Base-by-base conservation (phyloP, 1,140 invertebrate genomes). In the Magallana ariakensis region DNA sequence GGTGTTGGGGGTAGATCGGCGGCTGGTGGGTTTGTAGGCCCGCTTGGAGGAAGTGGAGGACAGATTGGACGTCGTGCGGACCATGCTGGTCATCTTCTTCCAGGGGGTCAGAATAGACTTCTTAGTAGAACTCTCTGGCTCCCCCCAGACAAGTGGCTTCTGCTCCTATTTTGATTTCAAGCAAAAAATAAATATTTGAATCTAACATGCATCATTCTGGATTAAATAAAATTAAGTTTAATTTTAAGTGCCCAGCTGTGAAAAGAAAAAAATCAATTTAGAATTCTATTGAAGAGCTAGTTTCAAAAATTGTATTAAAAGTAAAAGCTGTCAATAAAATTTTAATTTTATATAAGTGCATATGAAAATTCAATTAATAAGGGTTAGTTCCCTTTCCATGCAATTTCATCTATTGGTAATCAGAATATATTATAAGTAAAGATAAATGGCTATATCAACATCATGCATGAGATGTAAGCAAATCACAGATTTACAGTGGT, bases 1-100 rank as follows among this genome's bases (percentile, higher is more conserved):
- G 13, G 88, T 89, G 7, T 58, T 70, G 6, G 88, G 88, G 54
- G 88, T 87, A 55, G 88, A 89, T 0, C 58, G 22, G 46, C 80
- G 66, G 13, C 83, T 86, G 53, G 13, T 56, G n/a, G 46, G 54
- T 26, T 55, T 86, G 46, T 16, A 56, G 1, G 53, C 62, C 57
- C 57, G 55, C 56, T 84, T 88, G 16, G 82, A 84, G 0, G 82
- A 84, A 6, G 66, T 80, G 10, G 85, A 86, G 0, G 85, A 86
- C 56, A 53, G 15, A 57, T 86, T 87, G 16, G 88, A 89, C 9
- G 56, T 66, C 5, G 88, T 82, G 7, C 88, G 55, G 13, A 88
- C 62, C 58, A 89, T 85, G 53, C 26, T n/a, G 6, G 70, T 58
- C 58, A 89, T 26, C 55, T 87, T 89, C 33, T 70, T 86, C 83